A percentile compares a stretch with the other conserved stretches of the same genome.
Evolutionary conservation across 2,888 invertebrate genomes (phyloP).

Genomic region (Lycophotia porphyrea): DNA sequence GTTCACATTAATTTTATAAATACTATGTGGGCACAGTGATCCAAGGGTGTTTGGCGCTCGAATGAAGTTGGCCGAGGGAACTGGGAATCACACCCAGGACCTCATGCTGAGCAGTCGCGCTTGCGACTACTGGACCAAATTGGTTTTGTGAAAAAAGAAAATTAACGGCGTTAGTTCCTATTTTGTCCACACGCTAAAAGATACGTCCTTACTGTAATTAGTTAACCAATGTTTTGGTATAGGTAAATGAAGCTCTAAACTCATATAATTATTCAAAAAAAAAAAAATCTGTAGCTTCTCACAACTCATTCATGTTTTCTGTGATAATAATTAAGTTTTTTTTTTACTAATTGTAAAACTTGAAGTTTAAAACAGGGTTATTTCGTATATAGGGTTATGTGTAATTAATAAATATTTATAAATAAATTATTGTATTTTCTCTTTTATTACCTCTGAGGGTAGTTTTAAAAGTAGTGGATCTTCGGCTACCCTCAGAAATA

Average conservation of each 20-base stretch:
- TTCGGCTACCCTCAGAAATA: neutral
- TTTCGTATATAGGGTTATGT: neutral
- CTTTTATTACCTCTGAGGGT: neutral
- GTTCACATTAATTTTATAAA: too few relatives aligned
- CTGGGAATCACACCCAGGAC: neutral
- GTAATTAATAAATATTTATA: conserved; percentile 17
- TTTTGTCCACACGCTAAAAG: neutral
- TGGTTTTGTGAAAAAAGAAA: neutral
- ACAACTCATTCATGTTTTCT: conserved; percentile 22
- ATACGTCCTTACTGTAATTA: neutral
- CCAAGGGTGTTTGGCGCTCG: too few relatives aligned
- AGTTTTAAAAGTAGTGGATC: neutral
- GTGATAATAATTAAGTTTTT: conserved; percentile 37
- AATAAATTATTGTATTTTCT: neutral
- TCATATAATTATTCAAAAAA: neutral
- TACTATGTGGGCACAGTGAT: too few relatives aligned
- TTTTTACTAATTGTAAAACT: conserved; percentile 1
- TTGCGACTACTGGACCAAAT: neutral
- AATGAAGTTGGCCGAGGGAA: too few relatives aligned
- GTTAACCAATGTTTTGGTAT: neutral
- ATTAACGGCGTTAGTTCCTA: neutral
- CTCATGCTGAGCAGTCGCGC: too few relatives aligned
- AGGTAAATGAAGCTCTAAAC: neutral
- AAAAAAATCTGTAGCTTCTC: neutral
- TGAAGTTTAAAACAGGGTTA: conserved; percentile 22